Conservation (phyloP, 2,888 invertebrate genomes). For the Cotesia congregata region DNA sequence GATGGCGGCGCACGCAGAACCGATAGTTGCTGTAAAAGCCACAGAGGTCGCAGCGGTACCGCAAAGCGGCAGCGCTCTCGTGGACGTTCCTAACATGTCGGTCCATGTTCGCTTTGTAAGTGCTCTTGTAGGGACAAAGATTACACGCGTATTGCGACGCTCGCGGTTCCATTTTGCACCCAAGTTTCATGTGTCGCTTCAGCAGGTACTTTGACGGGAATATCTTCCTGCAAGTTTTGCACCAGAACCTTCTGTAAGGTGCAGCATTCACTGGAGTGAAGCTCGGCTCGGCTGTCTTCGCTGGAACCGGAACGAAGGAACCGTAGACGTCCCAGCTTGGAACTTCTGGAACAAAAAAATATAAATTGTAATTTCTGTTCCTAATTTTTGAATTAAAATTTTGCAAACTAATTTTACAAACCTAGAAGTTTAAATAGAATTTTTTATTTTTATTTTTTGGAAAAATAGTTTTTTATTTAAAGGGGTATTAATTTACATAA, state of each 20-base stretch:
- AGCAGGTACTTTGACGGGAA: constrained; percentile 54
- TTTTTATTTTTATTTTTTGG: no score
- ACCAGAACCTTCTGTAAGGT: constrained; percentile 52
- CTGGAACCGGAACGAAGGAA: not conserved
- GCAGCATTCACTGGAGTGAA: constrained; percentile 8
- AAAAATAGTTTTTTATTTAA: no score
- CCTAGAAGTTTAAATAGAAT: no score
- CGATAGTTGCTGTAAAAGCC: constrained; percentile 65
- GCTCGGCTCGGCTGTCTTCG: constrained; percentile 1
- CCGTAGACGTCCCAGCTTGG: no score
- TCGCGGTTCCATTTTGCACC: constrained; percentile 55
- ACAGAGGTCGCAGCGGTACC: constrained; percentile 60
- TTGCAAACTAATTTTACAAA: no score
- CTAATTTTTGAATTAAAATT: no score
- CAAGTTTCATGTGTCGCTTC: constrained; percentile 57
- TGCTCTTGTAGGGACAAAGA: constrained; percentile 47
- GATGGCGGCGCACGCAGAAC: constrained; percentile 63
- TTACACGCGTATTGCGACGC: constrained; percentile 57
- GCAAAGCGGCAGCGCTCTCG: constrained; percentile 52
- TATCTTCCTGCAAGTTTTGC: constrained; percentile 57
- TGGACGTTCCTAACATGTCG: constrained; percentile 47
- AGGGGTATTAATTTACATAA: not conserved
- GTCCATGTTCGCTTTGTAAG: constrained; percentile 48
- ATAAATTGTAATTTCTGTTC: no score
- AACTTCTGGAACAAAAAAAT: not conserved